These are phyloP conservation scores for Oncopeltus fasciatus DNA, from an alignment of 1,140 invertebrate species.

Conservation along the genomic window DNA sequence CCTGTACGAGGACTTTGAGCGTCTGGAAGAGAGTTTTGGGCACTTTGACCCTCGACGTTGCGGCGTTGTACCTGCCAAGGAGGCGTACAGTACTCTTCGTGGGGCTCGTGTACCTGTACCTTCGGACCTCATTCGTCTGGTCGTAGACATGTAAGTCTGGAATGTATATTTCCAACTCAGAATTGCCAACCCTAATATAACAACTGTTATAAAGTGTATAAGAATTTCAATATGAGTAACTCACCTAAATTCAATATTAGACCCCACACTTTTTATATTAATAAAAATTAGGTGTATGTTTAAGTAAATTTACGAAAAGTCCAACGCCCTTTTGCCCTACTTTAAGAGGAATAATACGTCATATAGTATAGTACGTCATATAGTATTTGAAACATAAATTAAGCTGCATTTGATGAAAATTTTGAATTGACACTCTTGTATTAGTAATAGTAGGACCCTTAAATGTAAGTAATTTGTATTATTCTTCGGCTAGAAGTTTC, in stretches of 20 bases:
- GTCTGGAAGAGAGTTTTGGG: constrained; percentile 45
- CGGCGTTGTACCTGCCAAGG: constrained; percentile 38
- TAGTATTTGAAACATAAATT: no score
- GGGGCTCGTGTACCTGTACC: constrained; percentile 50
- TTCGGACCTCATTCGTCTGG: constrained; percentile 45
- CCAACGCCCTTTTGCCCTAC: not conserved
- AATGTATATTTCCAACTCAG: not conserved
- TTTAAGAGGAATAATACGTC: no score
- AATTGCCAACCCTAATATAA: not conserved
- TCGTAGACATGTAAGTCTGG: constrained; percentile 44
- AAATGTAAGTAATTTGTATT: no score
- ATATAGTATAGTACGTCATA: no score
- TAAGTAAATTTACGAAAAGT: not conserved
- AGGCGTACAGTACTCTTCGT: constrained; percentile 43
- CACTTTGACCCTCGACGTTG: constrained; percentile 41
- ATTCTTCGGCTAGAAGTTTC: no score
- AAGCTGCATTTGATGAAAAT: no score
- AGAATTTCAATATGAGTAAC: not conserved
- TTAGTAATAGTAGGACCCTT: no score
- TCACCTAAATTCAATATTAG: not conserved
- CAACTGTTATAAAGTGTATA: not conserved
- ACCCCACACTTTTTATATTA: not conserved
- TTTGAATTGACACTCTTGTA: no score
- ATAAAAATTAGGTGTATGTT: not conserved
- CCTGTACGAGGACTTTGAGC: constrained; percentile 49